phyloP scores from a whole-genome alignment of 2,113 vertebrate genomes.

The Trinectes maculatus region DNA sequence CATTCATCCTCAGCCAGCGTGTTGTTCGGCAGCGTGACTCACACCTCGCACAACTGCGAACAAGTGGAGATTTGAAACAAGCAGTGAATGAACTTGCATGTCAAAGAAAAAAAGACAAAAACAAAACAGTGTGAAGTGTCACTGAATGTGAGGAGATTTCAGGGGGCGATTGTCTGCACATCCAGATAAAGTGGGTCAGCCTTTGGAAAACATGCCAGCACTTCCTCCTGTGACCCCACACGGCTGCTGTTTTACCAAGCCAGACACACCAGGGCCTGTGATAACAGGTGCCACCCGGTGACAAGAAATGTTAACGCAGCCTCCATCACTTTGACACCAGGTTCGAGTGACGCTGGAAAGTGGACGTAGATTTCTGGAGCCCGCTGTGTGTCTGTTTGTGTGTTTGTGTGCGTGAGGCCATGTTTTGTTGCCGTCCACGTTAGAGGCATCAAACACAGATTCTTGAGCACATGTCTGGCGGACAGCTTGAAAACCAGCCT shows the following conservation, averaged over 20 bases:
- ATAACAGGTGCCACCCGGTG: slow-evolving; percentile 12
- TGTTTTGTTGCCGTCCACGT: slow-evolving; percentile 1
- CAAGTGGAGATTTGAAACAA: neutral
- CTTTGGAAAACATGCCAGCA: neutral
- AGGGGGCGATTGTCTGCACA: neutral
- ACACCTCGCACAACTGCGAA: too few species aligned
- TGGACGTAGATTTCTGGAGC: too few species aligned
- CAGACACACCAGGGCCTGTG: slow-evolving; percentile 15
- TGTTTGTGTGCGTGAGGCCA: neutral
- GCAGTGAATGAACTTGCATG: too few species aligned
- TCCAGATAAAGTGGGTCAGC: neutral
- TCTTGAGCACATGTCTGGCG: slow-evolving; percentile 1
- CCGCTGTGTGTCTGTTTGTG: neutral
- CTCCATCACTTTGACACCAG: neutral
- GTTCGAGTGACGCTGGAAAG: too few species aligned
- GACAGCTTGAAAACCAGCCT: slow-evolving; percentile 17
- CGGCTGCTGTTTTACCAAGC: neutral
- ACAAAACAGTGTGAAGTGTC: too few species aligned
- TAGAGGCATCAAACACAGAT: slow-evolving; percentile 22
- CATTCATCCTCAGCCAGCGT: too few species aligned
- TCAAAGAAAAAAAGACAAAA: too few species aligned
- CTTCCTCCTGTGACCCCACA: slow-evolving; percentile 28
- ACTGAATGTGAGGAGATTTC: neutral
- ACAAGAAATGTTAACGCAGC: slow-evolving; percentile 8
- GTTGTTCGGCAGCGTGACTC: neutral